Evolutionary conservation across 53 echinoderm and acorn worm species (phyloP), one percentile per base, ranked within the genome.

Genomic region (Mesocentrotus franciscanus): DNA sequence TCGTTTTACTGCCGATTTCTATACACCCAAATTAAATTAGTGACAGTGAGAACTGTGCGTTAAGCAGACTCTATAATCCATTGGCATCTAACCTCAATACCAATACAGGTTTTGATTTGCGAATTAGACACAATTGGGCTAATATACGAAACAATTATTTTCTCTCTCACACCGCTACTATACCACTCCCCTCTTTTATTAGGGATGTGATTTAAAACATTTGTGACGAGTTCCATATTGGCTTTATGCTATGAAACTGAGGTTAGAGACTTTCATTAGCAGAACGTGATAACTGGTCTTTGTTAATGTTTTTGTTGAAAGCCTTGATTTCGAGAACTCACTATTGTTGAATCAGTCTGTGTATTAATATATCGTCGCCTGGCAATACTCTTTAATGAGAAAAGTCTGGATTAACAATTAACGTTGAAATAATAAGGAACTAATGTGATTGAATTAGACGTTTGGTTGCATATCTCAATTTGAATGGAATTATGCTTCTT

Each of bases 371-470:
- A 18, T 81, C 42, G 20, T 81, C 81, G 9, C 20, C 13, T 42
- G 81, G 22, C 81, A 17, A 42, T 39, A 20, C 3, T 27, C 13
- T 7, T 57, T 87, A 58, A 87, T 58, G 58, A 87, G 87, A 27
- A 87, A 13, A 26, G 27, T 87, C 87, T 87, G 87, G 56, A n/a
- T 14, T n/a, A 87, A 18, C 58, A 87, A 87, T 87, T 87, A 87
- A 87, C 58, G 87, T n/a, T n/a, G 27, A 12, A 87, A 58, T 87
- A 87, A 87, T 87, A 87, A 87, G 87, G 87, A 87, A 87, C 87
- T 87, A 87, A 87, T 87, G 15, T 27, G 87, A 87, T 87, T 87
- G 87, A 87, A 87, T 58, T 87, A 56, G 87, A 87, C 87, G 27
- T 87, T 58, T 87, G 56, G 58, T 12, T 87, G 5, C 59, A 58